These are phyloP conservation scores for Phengaris alcon DNA, from an alignment of 2,888 invertebrate species.

Conservation along the genomic window DNA sequence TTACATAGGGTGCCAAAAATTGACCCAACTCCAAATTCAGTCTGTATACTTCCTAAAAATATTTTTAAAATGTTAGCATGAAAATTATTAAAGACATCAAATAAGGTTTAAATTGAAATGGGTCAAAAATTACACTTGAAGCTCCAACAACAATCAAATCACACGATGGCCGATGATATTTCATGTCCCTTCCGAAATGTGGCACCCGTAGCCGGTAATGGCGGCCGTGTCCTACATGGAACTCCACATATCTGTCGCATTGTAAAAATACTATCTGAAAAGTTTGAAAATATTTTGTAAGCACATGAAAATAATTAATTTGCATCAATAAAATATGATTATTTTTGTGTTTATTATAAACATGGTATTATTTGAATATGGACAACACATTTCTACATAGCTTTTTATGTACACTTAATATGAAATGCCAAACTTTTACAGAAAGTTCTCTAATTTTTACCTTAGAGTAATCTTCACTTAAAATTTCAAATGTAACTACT, in stretches of 20 bases:
- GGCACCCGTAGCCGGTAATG: slow-evolving; percentile 95
- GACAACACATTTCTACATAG: too few species aligned
- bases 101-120: slow-evolving; percentile 25
- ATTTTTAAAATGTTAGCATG: background rate
- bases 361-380: too few species aligned
- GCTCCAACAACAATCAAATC: slow-evolving; percentile 96
- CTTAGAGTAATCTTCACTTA: slow-evolving; percentile 98
- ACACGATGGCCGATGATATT: slow-evolving; percentile 92
- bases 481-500: slow-evolving; percentile 93
- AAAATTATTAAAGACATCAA: slow-evolving; percentile 18
- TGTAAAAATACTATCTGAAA: slow-evolving; percentile 92
- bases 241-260: slow-evolving; percentile 91
- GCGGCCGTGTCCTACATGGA: slow-evolving; percentile 95
- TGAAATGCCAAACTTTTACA: too few species aligned
- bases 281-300: slow-evolving; percentile 27
- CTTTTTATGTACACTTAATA: too few species aligned
- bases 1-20: slow-evolving; percentile 91
- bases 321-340: too few species aligned
- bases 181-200: slow-evolving; percentile 95
- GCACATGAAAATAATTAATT: background rate
- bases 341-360: too few species aligned
- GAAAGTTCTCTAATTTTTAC: slow-evolving; percentile 62
- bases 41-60: slow-evolving; percentile 91
- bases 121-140: slow-evolving; percentile 80
- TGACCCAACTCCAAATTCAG: slow-evolving; percentile 97